Conservation (phyloP, 2,888 invertebrate genomes). For the Hirudinaria manillensis region DNA sequence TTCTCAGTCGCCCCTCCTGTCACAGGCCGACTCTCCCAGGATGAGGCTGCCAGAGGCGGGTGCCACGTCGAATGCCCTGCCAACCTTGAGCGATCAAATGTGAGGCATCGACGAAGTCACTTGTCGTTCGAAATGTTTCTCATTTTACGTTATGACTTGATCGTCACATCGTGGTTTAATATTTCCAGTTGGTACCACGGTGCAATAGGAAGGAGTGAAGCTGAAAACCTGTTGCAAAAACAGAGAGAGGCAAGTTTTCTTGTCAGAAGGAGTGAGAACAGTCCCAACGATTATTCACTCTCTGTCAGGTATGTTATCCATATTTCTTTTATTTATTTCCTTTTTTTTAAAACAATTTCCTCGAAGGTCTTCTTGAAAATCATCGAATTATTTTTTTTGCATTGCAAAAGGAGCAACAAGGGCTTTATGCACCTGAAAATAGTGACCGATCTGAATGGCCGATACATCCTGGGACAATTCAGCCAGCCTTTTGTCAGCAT, state of each 20-base stretch:
- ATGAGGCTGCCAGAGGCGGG: neutral
- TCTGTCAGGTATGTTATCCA: conserved; percentile 62
- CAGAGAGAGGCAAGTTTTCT: conserved; percentile 85
- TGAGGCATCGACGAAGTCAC: neutral
- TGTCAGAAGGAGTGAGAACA: conserved; percentile 86
- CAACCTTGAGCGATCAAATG: neutral
- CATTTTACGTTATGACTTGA: neutral
- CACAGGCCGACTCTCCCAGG: conserved; percentile 11
- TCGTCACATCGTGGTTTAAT: too few species aligned
- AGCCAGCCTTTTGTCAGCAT: conserved; percentile 85
- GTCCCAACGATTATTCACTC: conserved; percentile 84
- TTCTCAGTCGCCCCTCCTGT: conserved; percentile 3
- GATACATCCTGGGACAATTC: conserved; percentile 83
- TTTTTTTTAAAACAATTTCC: too few species aligned
- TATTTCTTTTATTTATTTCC: too few species aligned
- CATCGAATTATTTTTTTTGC: neutral
- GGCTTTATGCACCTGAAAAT: conserved; percentile 97
- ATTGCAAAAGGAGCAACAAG: conserved; percentile 69
- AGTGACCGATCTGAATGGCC: conserved; percentile 64
- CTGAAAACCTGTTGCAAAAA: conserved; percentile 76
- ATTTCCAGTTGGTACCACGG: conserved; percentile 79
- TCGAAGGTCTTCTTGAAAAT: too few species aligned
- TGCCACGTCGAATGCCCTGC: neutral
- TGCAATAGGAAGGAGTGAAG: conserved; percentile 80
- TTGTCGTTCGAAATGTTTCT: neutral